phyloP scores from a whole-genome alignment of 2,888 invertebrate species.

The Creontiades dilutus region DNA sequence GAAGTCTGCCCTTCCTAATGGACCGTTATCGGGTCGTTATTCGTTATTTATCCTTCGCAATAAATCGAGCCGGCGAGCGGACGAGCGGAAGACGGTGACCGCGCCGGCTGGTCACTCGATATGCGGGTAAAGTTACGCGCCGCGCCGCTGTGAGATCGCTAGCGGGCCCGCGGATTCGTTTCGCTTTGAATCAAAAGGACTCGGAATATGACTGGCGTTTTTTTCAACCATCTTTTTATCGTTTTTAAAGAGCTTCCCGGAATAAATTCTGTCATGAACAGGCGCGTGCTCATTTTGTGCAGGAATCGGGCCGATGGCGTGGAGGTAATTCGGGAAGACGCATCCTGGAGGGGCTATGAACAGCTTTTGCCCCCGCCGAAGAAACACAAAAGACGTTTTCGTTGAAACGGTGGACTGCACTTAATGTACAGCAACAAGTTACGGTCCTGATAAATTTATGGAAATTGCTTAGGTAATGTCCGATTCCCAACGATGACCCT shows the following conservation, averaged over 20 bases:
- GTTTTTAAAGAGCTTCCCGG: constrained; percentile 29
- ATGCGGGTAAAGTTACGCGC: not conserved
- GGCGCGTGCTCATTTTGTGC: constrained; percentile 51
- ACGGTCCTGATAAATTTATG: too few relatives aligned
- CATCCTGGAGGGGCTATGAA: not conserved
- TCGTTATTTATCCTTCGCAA: too few relatives aligned
- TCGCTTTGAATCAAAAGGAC: constrained; percentile 38
- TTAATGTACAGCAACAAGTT: too few relatives aligned
- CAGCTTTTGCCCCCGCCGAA: not conserved
- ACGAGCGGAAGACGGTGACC: not conserved
- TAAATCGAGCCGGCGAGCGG: not conserved
- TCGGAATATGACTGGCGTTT: constrained; percentile 52
- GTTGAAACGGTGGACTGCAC: too few relatives aligned
- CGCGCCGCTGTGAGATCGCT: constrained; percentile 37
- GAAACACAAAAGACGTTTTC: not conserved
- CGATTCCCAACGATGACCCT: too few relatives aligned
- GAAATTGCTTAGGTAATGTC: too few relatives aligned
- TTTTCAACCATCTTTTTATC: not conserved
- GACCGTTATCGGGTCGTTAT: too few relatives aligned
- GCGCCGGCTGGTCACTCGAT: constrained; percentile 19
- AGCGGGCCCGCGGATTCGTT: constrained; percentile 48
- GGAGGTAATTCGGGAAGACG: constrained; percentile 7
- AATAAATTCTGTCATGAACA: constrained; percentile 52
- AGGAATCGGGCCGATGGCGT: not conserved
- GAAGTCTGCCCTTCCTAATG: too few relatives aligned